Percentiles rank a stretch among this genome's conserved stretches.
phyloP scores from a whole-genome alignment of 2,113 vertebrate genomes.

The Ophiodon elongatus region DNA sequence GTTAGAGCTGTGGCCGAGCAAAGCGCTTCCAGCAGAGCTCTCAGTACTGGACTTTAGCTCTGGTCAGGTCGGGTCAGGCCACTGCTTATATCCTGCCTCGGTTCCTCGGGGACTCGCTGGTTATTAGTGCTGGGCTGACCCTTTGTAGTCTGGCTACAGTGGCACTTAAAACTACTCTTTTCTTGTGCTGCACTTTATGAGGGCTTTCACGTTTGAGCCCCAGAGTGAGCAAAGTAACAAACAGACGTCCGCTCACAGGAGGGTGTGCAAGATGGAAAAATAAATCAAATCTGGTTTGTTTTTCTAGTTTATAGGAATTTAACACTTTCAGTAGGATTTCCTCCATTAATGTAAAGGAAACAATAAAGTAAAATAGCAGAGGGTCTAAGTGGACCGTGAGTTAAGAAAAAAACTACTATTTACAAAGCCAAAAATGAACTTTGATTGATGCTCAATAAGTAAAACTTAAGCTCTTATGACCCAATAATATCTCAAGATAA shows the following conservation, averaged over 20 bases:
- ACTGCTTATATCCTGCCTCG: conserved; percentile 19
- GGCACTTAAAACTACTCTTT: background rate
- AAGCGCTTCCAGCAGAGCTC: conserved; percentile 20
- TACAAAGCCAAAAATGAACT: background rate
- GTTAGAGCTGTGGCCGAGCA: background rate
- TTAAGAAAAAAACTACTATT: background rate
- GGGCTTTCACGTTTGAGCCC: background rate
- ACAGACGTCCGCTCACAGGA: background rate
- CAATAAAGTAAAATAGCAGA: too few species aligned
- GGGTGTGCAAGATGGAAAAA: background rate
- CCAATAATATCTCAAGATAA: too few species aligned
- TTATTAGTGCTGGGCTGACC: conserved; percentile 37
- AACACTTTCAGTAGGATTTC: background rate
- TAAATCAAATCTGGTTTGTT: background rate
- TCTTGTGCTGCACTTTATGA: conserved; percentile 1
- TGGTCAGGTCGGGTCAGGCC: conserved; percentile 24
- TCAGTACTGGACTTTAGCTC: background rate
- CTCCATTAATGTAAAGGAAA: background rate
- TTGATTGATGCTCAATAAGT: too few species aligned
- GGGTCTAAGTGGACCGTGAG: background rate
- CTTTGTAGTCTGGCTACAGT: conserved; percentile 10
- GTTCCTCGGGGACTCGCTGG: background rate
- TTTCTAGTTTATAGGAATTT: background rate
- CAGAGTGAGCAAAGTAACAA: background rate
- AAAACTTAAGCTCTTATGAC: too few species aligned